Percentiles rank a stretch among this genome's conserved stretches.
Conservation (phyloP, 2,797 vertebrate genomes). For the Nannoperca australis region DNA sequence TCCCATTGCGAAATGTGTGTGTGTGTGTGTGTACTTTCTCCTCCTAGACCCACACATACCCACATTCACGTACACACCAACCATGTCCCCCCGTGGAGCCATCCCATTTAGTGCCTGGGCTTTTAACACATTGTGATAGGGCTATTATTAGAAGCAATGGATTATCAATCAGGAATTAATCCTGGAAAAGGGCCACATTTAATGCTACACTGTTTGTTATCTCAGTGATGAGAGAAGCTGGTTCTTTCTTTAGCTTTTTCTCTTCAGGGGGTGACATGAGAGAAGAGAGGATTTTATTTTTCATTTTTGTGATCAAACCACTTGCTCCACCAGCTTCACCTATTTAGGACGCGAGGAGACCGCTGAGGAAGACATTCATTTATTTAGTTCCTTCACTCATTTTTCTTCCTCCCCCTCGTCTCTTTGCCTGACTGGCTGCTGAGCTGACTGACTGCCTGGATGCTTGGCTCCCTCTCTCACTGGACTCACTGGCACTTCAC, state of each 20-base stretch:
- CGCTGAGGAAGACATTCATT: slow-evolving; percentile 65
- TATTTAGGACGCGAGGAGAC: slow-evolving; percentile 53
- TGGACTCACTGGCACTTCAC: slow-evolving; percentile 66
- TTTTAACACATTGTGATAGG: slow-evolving; percentile 77
- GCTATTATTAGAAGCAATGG: slow-evolving; percentile 80
- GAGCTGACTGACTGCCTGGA: slow-evolving; percentile 75
- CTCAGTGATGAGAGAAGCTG: slow-evolving; percentile 38
- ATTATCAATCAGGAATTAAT: slow-evolving; percentile 85
- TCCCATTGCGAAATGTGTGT: slow-evolving; percentile 27
- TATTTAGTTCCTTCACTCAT: slow-evolving; percentile 69
- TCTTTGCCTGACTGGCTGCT: slow-evolving; percentile 76
- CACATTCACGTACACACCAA: slow-evolving; percentile 5
- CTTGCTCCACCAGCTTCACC: slow-evolving; percentile 35
- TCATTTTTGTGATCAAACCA: slow-evolving; percentile 26
- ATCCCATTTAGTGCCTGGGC: slow-evolving; percentile 65
- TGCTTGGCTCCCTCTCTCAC: slow-evolving; percentile 72
- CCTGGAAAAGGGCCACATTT: slow-evolving; percentile 64
- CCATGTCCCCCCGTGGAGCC: slow-evolving; percentile 40
- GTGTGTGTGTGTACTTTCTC: slow-evolving; percentile 39
- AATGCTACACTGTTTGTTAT: slow-evolving; percentile 44
- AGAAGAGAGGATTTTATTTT: slow-evolving; percentile 21
- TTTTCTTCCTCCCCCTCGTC: slow-evolving; percentile 67
- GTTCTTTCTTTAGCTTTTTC: neutral
- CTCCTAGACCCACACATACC: slow-evolving; percentile 14
- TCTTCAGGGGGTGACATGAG: slow-evolving; percentile 35